Evolutionary conservation across 2,888 invertebrate genomes (phyloP), one percentile per base, ranked within the genome.

Genomic region (Sinodicranocentrus sp.): DNA sequence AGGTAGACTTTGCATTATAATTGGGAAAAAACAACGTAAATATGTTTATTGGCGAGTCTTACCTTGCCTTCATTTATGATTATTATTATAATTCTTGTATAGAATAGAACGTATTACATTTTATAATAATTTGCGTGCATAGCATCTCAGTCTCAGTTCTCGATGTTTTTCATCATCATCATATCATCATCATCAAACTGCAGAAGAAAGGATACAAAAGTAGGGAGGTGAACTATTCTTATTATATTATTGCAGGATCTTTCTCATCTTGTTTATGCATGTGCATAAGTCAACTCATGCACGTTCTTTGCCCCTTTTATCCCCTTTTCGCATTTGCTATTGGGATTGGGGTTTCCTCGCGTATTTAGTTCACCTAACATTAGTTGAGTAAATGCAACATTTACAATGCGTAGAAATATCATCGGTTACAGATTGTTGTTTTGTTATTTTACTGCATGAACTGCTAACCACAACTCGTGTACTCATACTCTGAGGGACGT

Each of bases 281-380:
- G 43, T 67, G 44, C 67, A 25, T 67, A 28, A 61, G 61, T 33
- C 61, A 33, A 39, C 67, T 67, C 67, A 39, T 8, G 43, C 67
- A 67, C 67, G 67, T 25, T 67, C 43, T 67, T 44, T 67, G 67
- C 44, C 67, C 67, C 67, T 19, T 39, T 67, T 67, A 17, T 67
- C 43, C 43, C 39, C 21, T 67, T 61, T 67, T 67, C 67, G 44
- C 67, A 67, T 43, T 67, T 43, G 19, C 17, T 67, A 67, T 67
- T 67, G 67, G 67, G 67, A 44, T 44, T 67, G 67, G 67, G 67
- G 67, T 44, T 67, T 67, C 67, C 67, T 67, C 44, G 19, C 43
- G 67, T 67, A 67, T 67, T 43, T 67, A 67, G 67, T 67, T 67
- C 67, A 44, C 33, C 43, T 67, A 43, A 44, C 43, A 21, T 1